Base-by-base conservation (phyloP, 2,888 invertebrate genomes). In the Dilophus febrilis region DNA sequence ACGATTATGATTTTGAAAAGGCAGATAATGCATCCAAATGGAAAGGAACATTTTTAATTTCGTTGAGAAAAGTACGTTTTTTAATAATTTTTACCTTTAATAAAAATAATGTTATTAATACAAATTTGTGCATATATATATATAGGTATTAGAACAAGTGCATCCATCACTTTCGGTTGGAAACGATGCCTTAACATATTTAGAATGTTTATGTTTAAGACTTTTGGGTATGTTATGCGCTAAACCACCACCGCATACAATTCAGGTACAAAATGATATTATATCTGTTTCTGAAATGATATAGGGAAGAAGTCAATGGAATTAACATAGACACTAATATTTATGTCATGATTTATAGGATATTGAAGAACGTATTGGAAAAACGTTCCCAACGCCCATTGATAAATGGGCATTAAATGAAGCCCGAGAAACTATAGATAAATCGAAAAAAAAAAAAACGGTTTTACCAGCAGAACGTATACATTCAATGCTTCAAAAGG, bases 381-480 rank as follows among this genome's bases (percentile, higher is more conserved):
- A 81, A 50, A 85, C 86, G 40, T 92, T 94, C 68, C 94, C 94
- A n/a, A 82, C 83, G 13, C 92, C 94, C 4, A 83, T 95, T 49
- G 90, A 92, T 64, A 77, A 77, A 57, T 94, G 92, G 91, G 90
- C 92, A 37, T 70, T 91, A 44, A 74, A 73, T 47, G 92, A 94
- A 58, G 94, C 92, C 14, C 77, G 81, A 48, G 84, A 82, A 53
- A 82, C 83, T 37, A 68, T 84, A 45, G 81, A 84, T 50, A 75
- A 77, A 53, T 79, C 79, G 40, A 81, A 81, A 55, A 84, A 82
- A 57, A 70, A 69, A 40, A 76, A 81, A 51, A 73, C 77, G 35
- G 78, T 84, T 44, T 65, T 87, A 51, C 92, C 92, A 12, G 78
- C 82, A 28, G 92, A 94, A 55, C 84, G 82, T 60, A 79, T 94